phyloP scores from a whole-genome alignment of 2,888 invertebrate species.

The Blera fallax region DNA sequence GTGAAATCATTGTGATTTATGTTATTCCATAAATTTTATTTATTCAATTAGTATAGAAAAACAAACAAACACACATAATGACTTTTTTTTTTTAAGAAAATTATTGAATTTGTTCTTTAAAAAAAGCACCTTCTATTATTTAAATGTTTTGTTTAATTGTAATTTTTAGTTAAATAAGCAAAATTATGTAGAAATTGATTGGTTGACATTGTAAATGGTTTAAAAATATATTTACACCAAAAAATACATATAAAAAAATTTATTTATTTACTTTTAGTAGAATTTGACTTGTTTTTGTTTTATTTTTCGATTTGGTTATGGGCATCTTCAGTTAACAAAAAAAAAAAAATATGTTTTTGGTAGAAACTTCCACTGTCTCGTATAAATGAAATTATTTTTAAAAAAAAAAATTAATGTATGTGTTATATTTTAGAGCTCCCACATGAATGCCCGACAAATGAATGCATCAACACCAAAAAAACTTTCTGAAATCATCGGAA shows the following conservation, averaged over 20 bases:
- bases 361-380: conserved; percentile 10
- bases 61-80: conserved; percentile 17
- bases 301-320: conserved; percentile 29
- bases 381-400: conserved; percentile 8
- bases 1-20: conserved; percentile 66
- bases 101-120: conserved; percentile 63
- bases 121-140: conserved; percentile 2
- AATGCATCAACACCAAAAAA: conserved; percentile 78
- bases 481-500: conserved; percentile 43
- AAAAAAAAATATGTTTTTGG: not conserved
- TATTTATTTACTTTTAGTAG: too few relatives aligned
- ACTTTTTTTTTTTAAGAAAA: conserved; percentile 70
- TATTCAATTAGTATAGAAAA: conserved; percentile 44
- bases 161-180: conserved; percentile 35
- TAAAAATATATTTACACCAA: conserved; percentile 10
- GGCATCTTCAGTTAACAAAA: conserved; percentile 5
- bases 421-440: conserved; percentile 79
- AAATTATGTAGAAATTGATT: conserved; percentile 23
- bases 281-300: conserved; percentile 17
- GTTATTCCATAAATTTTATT: conserved; percentile 66
- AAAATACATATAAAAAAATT: not conserved
- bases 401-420: conserved; percentile 39
- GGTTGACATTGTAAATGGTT: conserved; percentile 28
- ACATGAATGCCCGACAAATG: conserved; percentile 81
- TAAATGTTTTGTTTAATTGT: conserved; percentile 12